Percentiles rank a stretch among this genome's conserved stretches.
phyloP scores from a whole-genome alignment of 2,113 vertebrate genomes.

The Eolophus roseicapilla region DNA sequence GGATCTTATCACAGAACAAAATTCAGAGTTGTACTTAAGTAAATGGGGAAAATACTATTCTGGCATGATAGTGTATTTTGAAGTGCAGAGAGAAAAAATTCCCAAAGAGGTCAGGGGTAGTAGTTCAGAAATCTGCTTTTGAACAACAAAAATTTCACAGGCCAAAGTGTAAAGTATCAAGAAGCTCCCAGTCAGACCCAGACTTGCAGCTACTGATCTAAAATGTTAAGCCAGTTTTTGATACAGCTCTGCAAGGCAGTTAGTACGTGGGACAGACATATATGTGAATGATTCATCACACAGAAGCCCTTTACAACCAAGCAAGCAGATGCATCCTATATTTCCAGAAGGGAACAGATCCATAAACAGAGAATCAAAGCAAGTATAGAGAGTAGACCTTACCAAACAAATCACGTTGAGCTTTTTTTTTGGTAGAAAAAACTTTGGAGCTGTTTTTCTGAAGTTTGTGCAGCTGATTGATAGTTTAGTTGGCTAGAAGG shows the following conservation, averaged over 20 bases:
- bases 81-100: not conserved
- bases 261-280: not conserved
- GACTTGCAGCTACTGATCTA: not conserved
- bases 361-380: not conserved
- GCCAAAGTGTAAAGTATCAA: not conserved
- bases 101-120: not conserved
- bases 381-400: not conserved
- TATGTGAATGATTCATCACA: not conserved
- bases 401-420: not conserved
- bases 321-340: not conserved
- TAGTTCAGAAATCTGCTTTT: not conserved
- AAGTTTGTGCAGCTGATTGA: conserved; percentile 30
- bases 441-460: not conserved
- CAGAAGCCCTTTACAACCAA: not conserved
- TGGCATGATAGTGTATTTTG: not conserved
- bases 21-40: not conserved
- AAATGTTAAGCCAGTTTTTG: not conserved
- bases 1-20: not conserved
- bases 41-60: not conserved
- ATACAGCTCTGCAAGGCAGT: not conserved
- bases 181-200: not conserved
- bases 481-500: conserved; percentile 1
- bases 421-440: not conserved
- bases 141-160: not conserved
- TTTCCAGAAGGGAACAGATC: not conserved